Conservation (phyloP, 2,113 vertebrate species). For the Pedionomus torquatus region DNA sequence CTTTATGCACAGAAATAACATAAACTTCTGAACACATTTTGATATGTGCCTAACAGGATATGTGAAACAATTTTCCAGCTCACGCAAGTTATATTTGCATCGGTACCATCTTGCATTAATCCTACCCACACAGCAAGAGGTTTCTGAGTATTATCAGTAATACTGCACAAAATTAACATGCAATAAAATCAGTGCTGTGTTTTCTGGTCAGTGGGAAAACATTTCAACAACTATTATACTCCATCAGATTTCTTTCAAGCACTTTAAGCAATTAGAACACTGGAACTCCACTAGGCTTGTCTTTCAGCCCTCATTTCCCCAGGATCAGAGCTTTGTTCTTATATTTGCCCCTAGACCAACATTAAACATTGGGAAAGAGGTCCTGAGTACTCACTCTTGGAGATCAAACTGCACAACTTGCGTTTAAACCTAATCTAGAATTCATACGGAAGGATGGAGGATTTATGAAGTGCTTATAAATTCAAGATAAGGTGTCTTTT, state of each 20-base stretch:
- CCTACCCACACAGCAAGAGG: constrained; percentile 28
- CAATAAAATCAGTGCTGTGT: background rate
- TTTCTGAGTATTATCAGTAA: background rate
- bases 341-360: background rate
- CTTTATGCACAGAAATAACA: background rate
- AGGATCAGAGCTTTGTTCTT: background rate
- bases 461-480: background rate
- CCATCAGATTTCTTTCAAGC: background rate
- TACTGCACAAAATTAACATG: background rate
- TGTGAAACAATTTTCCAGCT: background rate
- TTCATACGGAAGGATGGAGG: background rate
- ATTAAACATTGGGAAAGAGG: background rate
- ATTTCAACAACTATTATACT: background rate
- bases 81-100: constrained; percentile 25
- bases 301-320: background rate
- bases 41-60: background rate
- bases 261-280: background rate
- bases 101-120: constrained; percentile 42
- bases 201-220: background rate
- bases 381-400: background rate
- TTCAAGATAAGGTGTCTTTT: background rate
- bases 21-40: background rate
- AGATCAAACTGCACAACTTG: background rate
- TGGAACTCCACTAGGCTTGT: background rate
- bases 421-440: background rate